Conservation (phyloP, 2,113 vertebrate species). For the Tylochromis polylepis region DNA sequence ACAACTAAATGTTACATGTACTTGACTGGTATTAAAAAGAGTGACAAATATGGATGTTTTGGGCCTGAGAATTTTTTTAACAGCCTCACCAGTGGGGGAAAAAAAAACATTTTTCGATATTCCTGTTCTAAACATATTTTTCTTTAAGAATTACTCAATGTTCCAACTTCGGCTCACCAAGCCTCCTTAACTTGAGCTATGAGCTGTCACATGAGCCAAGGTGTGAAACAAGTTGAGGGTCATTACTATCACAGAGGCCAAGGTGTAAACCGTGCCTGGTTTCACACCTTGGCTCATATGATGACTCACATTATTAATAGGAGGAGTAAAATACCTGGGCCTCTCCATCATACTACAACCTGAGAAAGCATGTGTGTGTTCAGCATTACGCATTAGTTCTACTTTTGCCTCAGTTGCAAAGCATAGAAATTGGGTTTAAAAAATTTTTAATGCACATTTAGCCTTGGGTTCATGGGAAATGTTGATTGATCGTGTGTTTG, state of each 20-base stretch:
- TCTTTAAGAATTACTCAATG: not conserved
- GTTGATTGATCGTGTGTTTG: not conserved
- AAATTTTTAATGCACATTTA: accelerated
- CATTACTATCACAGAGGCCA: not conserved
- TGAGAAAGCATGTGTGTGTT: not conserved
- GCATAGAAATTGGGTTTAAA: not conserved
- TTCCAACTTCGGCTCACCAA: not conserved
- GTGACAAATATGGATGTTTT: not conserved
- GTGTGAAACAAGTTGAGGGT: not conserved
- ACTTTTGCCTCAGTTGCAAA: not conserved
- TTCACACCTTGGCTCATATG: not conserved
- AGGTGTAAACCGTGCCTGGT: not conserved
- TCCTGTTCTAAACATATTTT: not conserved
- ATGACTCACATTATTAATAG: not conserved
- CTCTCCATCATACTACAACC: not conserved
- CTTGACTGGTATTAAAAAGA: not conserved
- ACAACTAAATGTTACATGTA: not conserved
- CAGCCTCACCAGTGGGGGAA: not conserved
- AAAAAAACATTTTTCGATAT: not conserved
- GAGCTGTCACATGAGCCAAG: not conserved
- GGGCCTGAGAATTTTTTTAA: not conserved
- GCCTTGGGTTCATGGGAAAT: not conserved
- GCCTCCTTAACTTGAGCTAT: not conserved
- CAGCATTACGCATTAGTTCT: not conserved
- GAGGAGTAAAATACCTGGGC: not conserved